Conservation (phyloP, 2,888 invertebrate genomes). For the Amphipoea lucens region DNA sequence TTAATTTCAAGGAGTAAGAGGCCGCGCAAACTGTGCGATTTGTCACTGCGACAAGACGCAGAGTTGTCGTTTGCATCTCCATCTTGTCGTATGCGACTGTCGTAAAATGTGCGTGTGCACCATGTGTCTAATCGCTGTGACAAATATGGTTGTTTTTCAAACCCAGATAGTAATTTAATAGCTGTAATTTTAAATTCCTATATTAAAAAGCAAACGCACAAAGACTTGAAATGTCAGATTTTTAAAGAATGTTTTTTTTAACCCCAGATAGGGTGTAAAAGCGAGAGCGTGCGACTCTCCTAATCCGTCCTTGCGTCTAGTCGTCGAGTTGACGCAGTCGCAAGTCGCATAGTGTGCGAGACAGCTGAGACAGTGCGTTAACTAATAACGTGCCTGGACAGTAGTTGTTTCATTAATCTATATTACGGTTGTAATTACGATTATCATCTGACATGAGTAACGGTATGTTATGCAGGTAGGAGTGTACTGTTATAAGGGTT, state of each 20-base stretch:
- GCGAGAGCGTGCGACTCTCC: no score
- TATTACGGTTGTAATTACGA: conserved; percentile 60
- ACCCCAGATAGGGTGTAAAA: no score
- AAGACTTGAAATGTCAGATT: no score
- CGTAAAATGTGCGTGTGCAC: background rate
- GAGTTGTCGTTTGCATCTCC: background rate
- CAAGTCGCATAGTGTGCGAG: background rate
- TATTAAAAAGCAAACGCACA: no score
- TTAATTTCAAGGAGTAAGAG: conserved; percentile 42
- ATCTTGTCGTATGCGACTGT: background rate
- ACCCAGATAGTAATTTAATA: no score
- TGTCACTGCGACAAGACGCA: background rate
- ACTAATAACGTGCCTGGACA: conserved; percentile 55
- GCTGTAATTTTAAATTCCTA: no score
- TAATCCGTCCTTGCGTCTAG: background rate
- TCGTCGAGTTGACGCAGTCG: background rate
- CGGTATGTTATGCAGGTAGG: conserved; percentile 27
- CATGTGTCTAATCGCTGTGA: background rate
- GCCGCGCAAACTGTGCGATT: background rate
- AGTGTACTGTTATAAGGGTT: conserved; percentile 26
- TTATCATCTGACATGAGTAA: conserved; percentile 62
- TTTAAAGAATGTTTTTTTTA: no score
- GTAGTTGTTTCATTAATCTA: conserved; percentile 58
- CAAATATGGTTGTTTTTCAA: background rate
- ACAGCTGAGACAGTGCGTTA: conserved; percentile 26